Percentiles rank a stretch among this genome's conserved stretches.
These are phyloP conservation scores for Holocentrus rufus DNA, from an alignment of 2,797 vertebrate genomes.

Conservation along the genomic window DNA sequence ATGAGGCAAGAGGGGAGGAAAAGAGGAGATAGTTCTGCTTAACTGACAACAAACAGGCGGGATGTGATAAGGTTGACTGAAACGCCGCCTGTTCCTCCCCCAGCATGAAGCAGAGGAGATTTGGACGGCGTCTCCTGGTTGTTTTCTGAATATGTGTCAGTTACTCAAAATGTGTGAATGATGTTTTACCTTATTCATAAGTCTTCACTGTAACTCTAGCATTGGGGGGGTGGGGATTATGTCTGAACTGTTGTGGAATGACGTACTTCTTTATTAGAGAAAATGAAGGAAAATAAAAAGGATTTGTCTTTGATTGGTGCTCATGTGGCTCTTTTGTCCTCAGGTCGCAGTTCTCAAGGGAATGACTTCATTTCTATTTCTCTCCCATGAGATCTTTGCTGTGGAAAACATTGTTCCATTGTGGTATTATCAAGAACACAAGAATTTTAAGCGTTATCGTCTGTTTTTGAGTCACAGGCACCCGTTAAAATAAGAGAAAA, in stretches of 20 bases:
- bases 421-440: background rate
- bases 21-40: constrained; percentile 56
- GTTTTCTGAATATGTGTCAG: constrained; percentile 44
- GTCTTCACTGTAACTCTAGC: constrained; percentile 11
- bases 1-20: constrained; percentile 63
- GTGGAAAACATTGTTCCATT: background rate
- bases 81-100: constrained; percentile 22
- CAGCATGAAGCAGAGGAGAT: constrained; percentile 5
- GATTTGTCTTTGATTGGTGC: no score
- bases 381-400: background rate
- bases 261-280: background rate
- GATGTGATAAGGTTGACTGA: constrained; percentile 62
- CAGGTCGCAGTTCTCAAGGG: no score
- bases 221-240: background rate
- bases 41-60: constrained; percentile 67
- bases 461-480: no score
- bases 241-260: background rate
- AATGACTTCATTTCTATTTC: no score
- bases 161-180: constrained; percentile 44
- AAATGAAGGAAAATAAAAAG: no score
- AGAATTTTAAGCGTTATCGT: background rate
- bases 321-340: no score
- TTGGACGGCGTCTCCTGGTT: constrained; percentile 50
- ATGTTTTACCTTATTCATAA: constrained; percentile 38
- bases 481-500: no score